Base-by-base conservation (phyloP, 2,797 vertebrate species). In the Glossophaga mutica region DNA sequence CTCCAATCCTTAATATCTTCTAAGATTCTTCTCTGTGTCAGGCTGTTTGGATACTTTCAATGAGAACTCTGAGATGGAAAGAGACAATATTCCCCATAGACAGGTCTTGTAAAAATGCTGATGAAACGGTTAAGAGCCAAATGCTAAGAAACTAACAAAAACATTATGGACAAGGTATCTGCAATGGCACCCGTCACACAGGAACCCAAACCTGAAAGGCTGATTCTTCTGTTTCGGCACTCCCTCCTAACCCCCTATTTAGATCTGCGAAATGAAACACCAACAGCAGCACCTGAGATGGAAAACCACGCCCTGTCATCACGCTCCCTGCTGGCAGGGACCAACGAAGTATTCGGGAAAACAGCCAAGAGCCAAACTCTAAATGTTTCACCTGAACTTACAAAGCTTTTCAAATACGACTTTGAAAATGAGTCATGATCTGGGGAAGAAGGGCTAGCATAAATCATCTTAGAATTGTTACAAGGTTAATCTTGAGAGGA, bases 231-330 rank as follows among this genome's bases (percentile, higher is more conserved):
- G 34, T 89, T 91, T 88, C 91, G 79, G 81, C 84, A 59, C 34
- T 91, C 78, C 74, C 52, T 79, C 32, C 57, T 57, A 91, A 37
- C 52, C 82, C 87, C 62, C 29, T 9, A 34, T 32, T 74, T 24
- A 91, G 90, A 90, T 87, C 76, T 55, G 32, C 92, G 94, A 96
- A 97, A 97, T 96, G 95, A 97, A 97, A 96, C 96, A 97, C 94
- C 94, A 94, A 73, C 70, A 94, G 42, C 39, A 90, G 89, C 94
- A 94, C 82, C 94, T 84, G 94, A 96, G 82, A 91, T 90, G 96
- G 37, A 77, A 87, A 91, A 79, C 52, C 50, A 29, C 24, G 70
- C 85, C 50, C 85, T 88, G 96, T 95, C 96, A 96, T 78, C 90
- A 65, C 81, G 67, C 39, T 46, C 84, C 11, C 78, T 32, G 68